These are phyloP conservation scores for Remorina albescens DNA, from an alignment of 2,797 vertebrate genomes.

Conservation along the genomic window DNA sequence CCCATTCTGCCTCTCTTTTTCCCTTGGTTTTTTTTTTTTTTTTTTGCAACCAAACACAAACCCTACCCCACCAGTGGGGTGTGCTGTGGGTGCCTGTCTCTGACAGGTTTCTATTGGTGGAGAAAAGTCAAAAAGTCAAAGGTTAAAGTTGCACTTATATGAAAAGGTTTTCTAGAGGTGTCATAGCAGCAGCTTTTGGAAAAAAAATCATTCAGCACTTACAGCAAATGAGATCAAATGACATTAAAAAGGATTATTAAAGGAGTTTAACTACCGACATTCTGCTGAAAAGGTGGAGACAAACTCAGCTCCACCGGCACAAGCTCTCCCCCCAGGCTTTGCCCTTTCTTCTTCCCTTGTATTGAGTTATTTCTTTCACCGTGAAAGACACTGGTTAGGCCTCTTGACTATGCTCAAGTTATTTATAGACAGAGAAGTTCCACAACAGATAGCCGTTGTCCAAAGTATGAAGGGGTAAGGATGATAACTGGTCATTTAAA, in stretches of 20 bases:
- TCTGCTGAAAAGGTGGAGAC: slow-evolving; percentile 58
- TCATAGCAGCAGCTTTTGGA: slow-evolving; percentile 60
- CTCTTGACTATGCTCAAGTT: slow-evolving; percentile 66
- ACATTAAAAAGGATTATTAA: slow-evolving; percentile 61
- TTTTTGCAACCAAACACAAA: slow-evolving; percentile 37
- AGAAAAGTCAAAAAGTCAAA: slow-evolving; percentile 67
- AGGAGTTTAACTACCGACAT: slow-evolving; percentile 29
- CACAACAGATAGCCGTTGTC: slow-evolving; percentile 71
- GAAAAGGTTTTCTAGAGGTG: slow-evolving; percentile 60
- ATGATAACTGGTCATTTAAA: slow-evolving; percentile 69
- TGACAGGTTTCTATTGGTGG: slow-evolving; percentile 32
- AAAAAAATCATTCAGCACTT: slow-evolving; percentile 70
- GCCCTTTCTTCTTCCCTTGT: slow-evolving; percentile 68
- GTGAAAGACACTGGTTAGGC: slow-evolving; percentile 69
- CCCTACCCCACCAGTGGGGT: neutral
- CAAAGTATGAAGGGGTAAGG: slow-evolving; percentile 73
- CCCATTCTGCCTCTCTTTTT: slow-evolving; percentile 72
- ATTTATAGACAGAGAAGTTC: slow-evolving; percentile 77
- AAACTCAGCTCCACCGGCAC: slow-evolving; percentile 69
- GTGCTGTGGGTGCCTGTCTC: too few species aligned
- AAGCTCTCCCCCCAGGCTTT: slow-evolving; percentile 53
- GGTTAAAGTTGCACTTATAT: slow-evolving; percentile 64
- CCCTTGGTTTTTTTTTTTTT: slow-evolving; percentile 41
- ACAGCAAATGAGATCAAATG: slow-evolving; percentile 66
- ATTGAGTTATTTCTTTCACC: slow-evolving; percentile 77